phyloP scores from a whole-genome alignment of 2,888 invertebrate genomes.

The Pseudococcus jackbeardsleyi region DNA sequence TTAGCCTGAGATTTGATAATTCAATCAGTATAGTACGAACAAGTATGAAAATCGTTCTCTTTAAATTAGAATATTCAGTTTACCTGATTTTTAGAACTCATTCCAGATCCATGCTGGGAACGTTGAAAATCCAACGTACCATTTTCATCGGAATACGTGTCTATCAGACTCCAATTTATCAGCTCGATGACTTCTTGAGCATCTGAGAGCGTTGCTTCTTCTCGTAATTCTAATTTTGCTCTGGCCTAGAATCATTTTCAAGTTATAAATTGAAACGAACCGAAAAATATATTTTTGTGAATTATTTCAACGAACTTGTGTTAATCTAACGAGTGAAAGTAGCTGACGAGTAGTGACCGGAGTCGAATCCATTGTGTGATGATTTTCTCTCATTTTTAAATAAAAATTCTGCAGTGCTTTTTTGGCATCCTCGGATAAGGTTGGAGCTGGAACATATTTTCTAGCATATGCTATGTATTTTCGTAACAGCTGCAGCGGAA shows the following conservation, averaged over 20 bases:
- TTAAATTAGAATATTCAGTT: slow-evolving; percentile 20
- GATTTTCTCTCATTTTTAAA: slow-evolving; percentile 79
- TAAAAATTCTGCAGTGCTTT: slow-evolving; percentile 83
- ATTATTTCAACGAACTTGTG: slow-evolving; percentile 74
- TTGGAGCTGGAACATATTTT: slow-evolving; percentile 84
- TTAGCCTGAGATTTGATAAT: slow-evolving; percentile 72
- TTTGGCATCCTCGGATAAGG: slow-evolving; percentile 80
- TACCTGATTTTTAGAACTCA: slow-evolving; percentile 78
- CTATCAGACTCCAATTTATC: slow-evolving; percentile 83
- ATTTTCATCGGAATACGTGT: slow-evolving; percentile 78
- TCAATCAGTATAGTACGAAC: neutral
- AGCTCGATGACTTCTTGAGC: slow-evolving; percentile 89
- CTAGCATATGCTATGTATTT: slow-evolving; percentile 94
- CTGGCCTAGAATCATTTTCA: slow-evolving; percentile 77
- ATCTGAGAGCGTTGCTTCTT: slow-evolving; percentile 83
- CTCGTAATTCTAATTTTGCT: slow-evolving; percentile 87
- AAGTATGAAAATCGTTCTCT: neutral
- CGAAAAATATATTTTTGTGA: neutral
- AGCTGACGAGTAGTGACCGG: slow-evolving; percentile 91
- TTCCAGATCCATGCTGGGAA: slow-evolving; percentile 81
- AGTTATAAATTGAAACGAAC: neutral
- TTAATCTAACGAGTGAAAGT: slow-evolving; percentile 88
- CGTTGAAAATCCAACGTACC: slow-evolving; percentile 72
- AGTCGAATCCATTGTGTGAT: slow-evolving; percentile 78
- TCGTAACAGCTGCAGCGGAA: slow-evolving; percentile 83